Base-by-base conservation (phyloP, 2,888 invertebrate genomes). In the Urechis unicinctus region DNA sequence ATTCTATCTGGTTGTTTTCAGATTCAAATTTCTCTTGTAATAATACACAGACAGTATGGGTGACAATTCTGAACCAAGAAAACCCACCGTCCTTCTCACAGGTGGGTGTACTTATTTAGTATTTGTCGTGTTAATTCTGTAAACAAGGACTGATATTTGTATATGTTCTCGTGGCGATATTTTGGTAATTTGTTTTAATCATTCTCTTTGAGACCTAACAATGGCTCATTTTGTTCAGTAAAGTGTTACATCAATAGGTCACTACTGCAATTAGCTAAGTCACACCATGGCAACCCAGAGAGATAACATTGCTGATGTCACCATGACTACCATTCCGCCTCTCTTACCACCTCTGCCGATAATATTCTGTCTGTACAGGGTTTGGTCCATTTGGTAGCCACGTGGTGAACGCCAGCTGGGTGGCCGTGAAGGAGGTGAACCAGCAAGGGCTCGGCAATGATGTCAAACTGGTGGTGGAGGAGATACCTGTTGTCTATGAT, bases 381-480 rank as follows among this genome's bases (percentile, higher is more conserved):
- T 91, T 91, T 78, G 90, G 90, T 0, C 89, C 89, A 0, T 91
- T 90, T 77, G 75, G 81, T 5, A 79, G 79, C 42, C 86, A 90
- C 70, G 77, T 79, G 26, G 79, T 87, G 9, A 91, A 91, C 74
- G 86, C 91, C 0, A 91, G 90, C 72, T 90, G 90, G 89, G 86
- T 88, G 73, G 85, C 86, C 3, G 90, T 89, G 0, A 85, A 85
- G 57, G 79, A 81, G 61, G 77, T 82, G 48, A 75, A 59, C 2
- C 66, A 69, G 50, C 55, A 67, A 5, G 73, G 74, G 1, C 60
- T 75, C 17, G 61, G 65, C n/a, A 66, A 73, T 24, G 66, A 69
- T 43, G 65, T 73, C n/a, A 66, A 72, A 45, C 61, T 79, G 4
- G 55, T 72, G 1, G 61, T 78, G 3, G 55, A 73, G 3, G 72